Percentiles rank a stretch among this genome's conserved stretches.
phyloP scores from a whole-genome alignment of 2,797 vertebrate genomes.

The Myioborus melanocephalus region DNA sequence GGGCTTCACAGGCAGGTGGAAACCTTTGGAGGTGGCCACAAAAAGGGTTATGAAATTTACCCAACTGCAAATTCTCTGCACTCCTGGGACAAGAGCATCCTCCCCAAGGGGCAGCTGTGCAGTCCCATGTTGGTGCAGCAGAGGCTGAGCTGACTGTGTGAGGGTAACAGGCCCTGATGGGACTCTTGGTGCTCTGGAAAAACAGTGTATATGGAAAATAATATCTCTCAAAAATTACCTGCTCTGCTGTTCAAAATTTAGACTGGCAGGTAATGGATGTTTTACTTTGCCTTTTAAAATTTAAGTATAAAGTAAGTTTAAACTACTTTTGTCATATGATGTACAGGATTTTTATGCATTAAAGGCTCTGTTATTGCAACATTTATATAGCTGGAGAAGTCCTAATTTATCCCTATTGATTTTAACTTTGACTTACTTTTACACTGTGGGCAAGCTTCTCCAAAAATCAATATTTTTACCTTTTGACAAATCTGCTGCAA shows the following conservation, averaged over 20 bases:
- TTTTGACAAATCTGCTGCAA: conserved; percentile 26
- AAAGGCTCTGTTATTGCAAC: not conserved
- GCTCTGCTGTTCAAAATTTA: not conserved
- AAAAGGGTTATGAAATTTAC: not conserved
- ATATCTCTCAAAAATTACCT: not conserved
- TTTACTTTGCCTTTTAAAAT: conserved; percentile 1
- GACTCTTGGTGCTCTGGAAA: not conserved
- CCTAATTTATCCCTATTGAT: conserved; percentile 52
- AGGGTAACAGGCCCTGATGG: not conserved
- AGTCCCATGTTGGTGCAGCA: not conserved
- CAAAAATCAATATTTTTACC: conserved; percentile 41
- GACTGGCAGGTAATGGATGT: not conserved
- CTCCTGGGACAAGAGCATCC: not conserved
- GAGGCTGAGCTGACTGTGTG: rapidly evolving
- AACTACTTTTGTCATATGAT: conserved; percentile 16
- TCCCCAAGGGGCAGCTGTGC: rapidly evolving
- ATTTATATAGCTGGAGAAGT: not conserved
- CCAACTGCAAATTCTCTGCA: not conserved
- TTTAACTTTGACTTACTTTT: conserved; percentile 16
- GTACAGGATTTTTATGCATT: not conserved
- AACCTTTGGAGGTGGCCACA: not conserved
- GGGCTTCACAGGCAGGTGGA: too few species aligned
- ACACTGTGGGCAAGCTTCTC: not conserved
- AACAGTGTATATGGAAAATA: not conserved
- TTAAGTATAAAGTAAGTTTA: not conserved